A percentile compares a stretch with the other conserved stretches of the same genome.
Evolutionary conservation across 2,113 vertebrate genomes (phyloP).

Genomic region (Melanerpes formicivorus): DNA sequence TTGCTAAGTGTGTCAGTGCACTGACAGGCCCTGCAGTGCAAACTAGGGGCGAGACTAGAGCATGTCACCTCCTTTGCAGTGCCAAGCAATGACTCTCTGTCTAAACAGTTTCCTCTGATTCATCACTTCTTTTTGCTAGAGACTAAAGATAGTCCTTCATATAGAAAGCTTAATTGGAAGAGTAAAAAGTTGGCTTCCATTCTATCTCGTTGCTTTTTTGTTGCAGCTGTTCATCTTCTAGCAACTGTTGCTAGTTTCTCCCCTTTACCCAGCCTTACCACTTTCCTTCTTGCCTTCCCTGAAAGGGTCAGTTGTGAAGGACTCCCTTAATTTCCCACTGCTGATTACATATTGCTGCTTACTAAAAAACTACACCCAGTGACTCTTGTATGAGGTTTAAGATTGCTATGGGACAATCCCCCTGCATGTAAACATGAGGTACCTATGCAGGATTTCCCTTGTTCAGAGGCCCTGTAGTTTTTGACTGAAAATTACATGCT

Average conservation of each 20-base stretch:
- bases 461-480: neutral
- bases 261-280: neutral
- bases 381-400: neutral
- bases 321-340: neutral
- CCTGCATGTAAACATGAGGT: neutral
- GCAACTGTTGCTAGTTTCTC: neutral
- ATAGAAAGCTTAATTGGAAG: neutral
- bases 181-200: neutral
- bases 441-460: neutral
- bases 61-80: neutral
- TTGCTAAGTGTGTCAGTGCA: neutral
- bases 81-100: constrained; percentile 17
- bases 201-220: neutral
- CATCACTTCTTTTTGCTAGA: neutral
- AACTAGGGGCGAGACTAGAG: neutral
- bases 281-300: neutral
- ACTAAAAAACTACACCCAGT: neutral
- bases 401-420: neutral
- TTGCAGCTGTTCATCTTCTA: neutral
- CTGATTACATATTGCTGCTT: neutral
- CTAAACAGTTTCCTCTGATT: constrained; percentile 42
- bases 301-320: neutral
- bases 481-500: neutral
- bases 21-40: neutral
- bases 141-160: neutral